These are phyloP conservation scores for Aquatica leii DNA, from an alignment of 2,888 invertebrate genomes.

Conservation along the genomic window DNA sequence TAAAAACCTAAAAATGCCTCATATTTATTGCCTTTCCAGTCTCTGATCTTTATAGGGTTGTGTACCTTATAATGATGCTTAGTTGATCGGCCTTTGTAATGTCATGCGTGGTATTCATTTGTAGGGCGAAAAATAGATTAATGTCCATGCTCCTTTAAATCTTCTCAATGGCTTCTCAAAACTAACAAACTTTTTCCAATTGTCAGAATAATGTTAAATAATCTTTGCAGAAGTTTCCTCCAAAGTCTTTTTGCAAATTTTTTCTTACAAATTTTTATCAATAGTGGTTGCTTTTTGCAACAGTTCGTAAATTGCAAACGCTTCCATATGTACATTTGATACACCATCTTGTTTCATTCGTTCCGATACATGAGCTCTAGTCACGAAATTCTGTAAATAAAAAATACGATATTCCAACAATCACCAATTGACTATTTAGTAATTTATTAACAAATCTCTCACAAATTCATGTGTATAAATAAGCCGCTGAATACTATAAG, in stretches of 20 bases:
- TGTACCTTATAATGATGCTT: slow-evolving; percentile 1
- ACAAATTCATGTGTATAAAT: no score
- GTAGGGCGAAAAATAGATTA: no score
- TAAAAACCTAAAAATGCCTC: not conserved
- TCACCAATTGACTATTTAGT: no score
- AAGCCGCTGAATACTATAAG: no score
- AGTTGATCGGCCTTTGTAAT: not conserved
- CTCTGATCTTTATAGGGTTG: not conserved
- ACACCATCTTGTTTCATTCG: not conserved
- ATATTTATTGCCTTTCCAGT: not conserved
- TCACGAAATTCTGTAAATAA: not conserved
- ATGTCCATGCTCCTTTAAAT: not conserved
- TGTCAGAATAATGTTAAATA: no score
- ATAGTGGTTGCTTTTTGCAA: not conserved
- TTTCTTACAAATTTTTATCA: not conserved
- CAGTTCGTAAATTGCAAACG: not conserved
- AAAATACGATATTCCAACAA: no score
- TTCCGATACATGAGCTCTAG: not conserved
- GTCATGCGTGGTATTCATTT: not conserved
- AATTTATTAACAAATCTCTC: no score
- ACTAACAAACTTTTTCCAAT: no score
- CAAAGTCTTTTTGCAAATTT: not conserved
- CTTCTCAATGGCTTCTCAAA: not conserved
- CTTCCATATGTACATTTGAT: not conserved
- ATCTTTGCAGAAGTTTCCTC: no score